Evolutionary conservation across 2,797 vertebrate species (phyloP), one percentile per base, ranked within the genome.

Genomic region (Podarcis siculus): DNA sequence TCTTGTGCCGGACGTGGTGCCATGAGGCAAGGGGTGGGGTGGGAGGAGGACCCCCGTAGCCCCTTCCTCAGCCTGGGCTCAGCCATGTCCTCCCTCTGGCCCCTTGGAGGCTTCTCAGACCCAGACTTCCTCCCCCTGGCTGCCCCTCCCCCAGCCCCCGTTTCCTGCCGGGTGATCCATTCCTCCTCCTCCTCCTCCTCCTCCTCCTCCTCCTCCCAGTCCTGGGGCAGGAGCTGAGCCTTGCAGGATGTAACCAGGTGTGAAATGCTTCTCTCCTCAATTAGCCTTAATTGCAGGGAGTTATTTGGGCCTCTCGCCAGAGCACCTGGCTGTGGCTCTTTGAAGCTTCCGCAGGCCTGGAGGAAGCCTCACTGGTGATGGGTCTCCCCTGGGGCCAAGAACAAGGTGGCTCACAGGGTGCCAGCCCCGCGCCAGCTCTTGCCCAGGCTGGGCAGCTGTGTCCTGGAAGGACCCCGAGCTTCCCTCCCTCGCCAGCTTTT

Each of bases 1-100:
- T 97, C 85, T 94, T 94, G 15, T 98, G 97, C 93, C 98, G 97
- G 89, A 97, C 97, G 87, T 98, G 97, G 98, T 97, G 97, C 87
- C 73, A 91, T 0, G 96, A 98, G 97, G 97, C 97, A 76, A 96
- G 97, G 77, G n/a, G 1, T 1, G 13, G 49, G 49, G 49, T 15
- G 55, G 45, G 27, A 9, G n/a, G 49, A 8, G 45, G 45, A 30
- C 32, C 4, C 19, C 32, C 23, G 1, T 1, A 1, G 35, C 39
- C 39, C 64, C 21, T 17, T 27, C 42, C 1, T 15, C 27, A 6
- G 72, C 37, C 7, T 30, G 30, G 27, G 17, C 39, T 37, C 21
- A 4, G 3, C 35, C 13, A 4, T 49, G 49, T 49, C 49, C 49
- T 49, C 49, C 49, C 35, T 39, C 4, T 3, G 35, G 39, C 75